phyloP scores from a whole-genome alignment of 2,113 vertebrate species.

The Muntiacus reevesi region DNA sequence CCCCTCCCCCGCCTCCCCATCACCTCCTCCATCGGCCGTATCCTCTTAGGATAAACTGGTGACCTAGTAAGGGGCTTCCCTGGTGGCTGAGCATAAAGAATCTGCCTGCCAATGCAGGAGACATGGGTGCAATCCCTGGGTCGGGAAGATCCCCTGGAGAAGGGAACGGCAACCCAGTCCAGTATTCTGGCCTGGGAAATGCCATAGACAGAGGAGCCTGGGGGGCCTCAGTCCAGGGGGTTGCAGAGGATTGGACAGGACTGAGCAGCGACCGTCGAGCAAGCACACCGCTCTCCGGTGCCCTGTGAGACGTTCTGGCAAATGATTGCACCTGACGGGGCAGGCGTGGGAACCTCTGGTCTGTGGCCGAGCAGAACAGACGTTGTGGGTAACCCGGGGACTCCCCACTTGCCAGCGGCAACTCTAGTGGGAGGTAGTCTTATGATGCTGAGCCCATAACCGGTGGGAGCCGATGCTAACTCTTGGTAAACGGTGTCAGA shows the following conservation, averaged over 20 bases:
- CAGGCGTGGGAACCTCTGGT: not conserved
- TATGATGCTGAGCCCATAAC: not conserved
- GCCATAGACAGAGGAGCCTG: not conserved
- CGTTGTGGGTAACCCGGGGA: not conserved
- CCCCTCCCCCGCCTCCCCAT: not conserved
- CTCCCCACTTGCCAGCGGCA: not conserved
- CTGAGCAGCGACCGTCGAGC: not conserved
- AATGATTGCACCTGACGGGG: not conserved
- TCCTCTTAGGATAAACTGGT: not conserved
- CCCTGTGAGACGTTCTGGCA: not conserved
- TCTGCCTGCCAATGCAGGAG: not conserved
- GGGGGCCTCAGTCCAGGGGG: not conserved
- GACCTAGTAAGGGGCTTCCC: not conserved
- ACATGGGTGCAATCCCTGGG: not conserved
- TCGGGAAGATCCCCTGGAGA: not conserved
- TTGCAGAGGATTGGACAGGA: fast-evolving
- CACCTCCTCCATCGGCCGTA: not conserved
- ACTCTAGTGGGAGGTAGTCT: not conserved
- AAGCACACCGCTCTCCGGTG: not conserved
- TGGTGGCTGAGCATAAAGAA: not conserved
- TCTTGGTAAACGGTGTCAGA: not conserved
- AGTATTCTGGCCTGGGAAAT: not conserved
- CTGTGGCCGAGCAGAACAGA: not conserved
- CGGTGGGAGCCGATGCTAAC: not conserved
- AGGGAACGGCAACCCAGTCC: not conserved